These are phyloP conservation scores for Apodemus agrarius DNA, from an alignment of 2,797 vertebrate species.

Conservation along the genomic window DNA sequence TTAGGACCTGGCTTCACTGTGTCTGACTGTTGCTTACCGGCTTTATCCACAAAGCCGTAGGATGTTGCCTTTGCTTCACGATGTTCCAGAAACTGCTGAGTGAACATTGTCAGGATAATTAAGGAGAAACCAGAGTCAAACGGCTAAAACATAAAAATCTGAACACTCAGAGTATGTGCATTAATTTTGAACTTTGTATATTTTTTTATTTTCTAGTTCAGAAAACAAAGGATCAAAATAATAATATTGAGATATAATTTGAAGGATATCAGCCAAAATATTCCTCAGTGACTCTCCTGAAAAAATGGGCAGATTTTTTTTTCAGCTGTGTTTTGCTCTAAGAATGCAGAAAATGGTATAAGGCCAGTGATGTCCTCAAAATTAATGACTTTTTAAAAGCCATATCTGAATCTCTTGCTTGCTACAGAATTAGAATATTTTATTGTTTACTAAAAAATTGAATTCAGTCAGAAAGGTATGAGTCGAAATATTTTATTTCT, in stretches of 20 bases:
- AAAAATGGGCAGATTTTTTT: not conserved
- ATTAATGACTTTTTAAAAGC: not conserved
- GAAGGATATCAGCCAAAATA: not conserved
- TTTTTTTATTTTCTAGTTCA: conserved; percentile 18
- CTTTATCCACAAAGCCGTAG: not conserved
- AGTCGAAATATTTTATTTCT: conserved; percentile 49
- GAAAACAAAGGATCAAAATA: conserved; percentile 11
- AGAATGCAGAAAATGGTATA: conserved; percentile 38
- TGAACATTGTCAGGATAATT: not conserved
- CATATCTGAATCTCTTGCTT: conserved; percentile 30
- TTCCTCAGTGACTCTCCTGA: not conserved
- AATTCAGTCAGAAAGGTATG: conserved; percentile 54
- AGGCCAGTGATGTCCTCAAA: conserved; percentile 40
- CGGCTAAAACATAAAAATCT: not conserved
- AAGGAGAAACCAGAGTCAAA: not conserved
- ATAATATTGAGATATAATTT: conserved; percentile 29
- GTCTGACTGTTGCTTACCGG: not conserved
- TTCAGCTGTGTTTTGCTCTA: not conserved
- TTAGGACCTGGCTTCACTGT: not conserved
- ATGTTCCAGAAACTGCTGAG: conserved; percentile 41
- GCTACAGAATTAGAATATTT: conserved; percentile 46
- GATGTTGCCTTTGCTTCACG: not conserved
- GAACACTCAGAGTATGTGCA: not conserved
- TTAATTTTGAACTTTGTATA: not conserved
- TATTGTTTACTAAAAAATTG: conserved; percentile 55